phyloP scores from a whole-genome alignment of 2,888 invertebrate genomes.

The Platerodrilus igneus region DNA sequence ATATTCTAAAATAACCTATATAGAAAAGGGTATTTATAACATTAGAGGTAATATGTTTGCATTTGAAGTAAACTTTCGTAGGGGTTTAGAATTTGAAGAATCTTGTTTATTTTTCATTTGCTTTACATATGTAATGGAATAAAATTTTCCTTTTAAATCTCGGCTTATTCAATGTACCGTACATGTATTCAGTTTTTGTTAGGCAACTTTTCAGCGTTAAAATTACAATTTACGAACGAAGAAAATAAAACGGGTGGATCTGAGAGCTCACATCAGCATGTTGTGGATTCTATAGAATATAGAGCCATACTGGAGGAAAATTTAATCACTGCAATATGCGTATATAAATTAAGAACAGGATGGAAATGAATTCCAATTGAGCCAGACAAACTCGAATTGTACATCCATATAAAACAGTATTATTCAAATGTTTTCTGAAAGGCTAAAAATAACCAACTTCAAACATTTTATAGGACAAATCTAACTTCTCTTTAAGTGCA shows the following conservation, averaged over 20 bases:
- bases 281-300: constrained; percentile 7
- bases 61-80: no score
- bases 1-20: no score
- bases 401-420: neutral
- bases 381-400: constrained; percentile 12
- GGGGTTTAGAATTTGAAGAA: constrained; percentile 14
- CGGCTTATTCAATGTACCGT: constrained; percentile 8
- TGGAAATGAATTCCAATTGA: constrained; percentile 17
- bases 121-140: constrained; percentile 20
- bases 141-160: constrained; percentile 13
- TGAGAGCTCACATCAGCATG: constrained; percentile 7
- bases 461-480: no score
- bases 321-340: constrained; percentile 21
- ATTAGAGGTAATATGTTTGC: no score
- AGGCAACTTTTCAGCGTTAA: constrained; percentile 8
- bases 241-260: constrained; percentile 4
- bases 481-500: no score
- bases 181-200: constrained; percentile 4
- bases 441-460: no score
- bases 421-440: no score
- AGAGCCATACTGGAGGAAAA: constrained; percentile 9
- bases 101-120: constrained; percentile 17
- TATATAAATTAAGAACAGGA: constrained; percentile 19
- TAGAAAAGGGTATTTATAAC: no score
- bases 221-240: constrained; percentile 3